Evolutionary conservation across 2,113 vertebrate genomes (phyloP).

Genomic region (Centropus bengalensis): DNA sequence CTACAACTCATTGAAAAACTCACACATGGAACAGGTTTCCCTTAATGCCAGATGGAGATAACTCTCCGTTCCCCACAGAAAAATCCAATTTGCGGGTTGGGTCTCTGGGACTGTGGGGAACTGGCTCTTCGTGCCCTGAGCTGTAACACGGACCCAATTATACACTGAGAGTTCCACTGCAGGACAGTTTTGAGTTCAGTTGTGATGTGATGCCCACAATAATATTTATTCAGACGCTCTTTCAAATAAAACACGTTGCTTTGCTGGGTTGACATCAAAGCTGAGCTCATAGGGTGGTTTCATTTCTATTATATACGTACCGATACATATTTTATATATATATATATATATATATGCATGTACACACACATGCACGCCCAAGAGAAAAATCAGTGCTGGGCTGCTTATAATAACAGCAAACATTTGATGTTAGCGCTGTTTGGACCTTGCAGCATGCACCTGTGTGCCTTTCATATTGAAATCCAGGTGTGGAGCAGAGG

Average conservation of each 20-base stretch:
- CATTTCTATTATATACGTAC: neutral
- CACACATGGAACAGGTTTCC: neutral
- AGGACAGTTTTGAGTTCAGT: neutral
- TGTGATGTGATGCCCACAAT: conserved; percentile 28
- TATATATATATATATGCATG: neutral
- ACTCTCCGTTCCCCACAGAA: neutral
- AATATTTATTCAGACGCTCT: conserved; percentile 40
- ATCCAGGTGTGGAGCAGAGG: neutral
- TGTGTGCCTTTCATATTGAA: neutral
- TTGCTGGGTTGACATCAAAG: conserved; percentile 3
- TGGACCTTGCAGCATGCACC: neutral
- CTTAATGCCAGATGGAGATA: neutral
- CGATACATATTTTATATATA: neutral
- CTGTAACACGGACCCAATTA: conserved; percentile 41
- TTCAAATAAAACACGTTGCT: conserved; percentile 19
- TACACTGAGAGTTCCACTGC: accelerated
- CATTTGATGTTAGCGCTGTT: neutral
- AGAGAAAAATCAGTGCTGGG: neutral
- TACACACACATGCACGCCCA: neutral
- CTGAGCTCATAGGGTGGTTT: neutral
- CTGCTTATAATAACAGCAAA: neutral
- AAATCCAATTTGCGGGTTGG: neutral
- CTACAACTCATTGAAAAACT: neutral
- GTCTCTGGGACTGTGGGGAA: neutral
- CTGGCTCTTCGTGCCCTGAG: neutral